Base-by-base conservation (phyloP, 2,797 vertebrate species). In the Streptopelia turtur region DNA sequence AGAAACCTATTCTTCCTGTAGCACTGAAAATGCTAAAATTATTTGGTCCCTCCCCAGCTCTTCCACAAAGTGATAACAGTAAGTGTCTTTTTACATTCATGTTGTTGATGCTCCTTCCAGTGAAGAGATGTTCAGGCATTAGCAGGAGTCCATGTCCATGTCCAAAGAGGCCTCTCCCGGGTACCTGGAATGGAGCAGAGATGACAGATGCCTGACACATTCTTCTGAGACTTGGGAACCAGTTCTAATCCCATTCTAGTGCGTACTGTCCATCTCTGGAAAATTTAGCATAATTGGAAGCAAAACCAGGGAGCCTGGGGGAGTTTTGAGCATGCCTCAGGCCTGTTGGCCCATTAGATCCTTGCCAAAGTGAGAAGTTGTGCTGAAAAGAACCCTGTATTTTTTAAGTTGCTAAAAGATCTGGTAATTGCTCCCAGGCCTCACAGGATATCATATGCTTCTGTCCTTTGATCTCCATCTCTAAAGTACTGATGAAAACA, bases 1-100 rank as follows among this genome's bases (percentile, higher is more conserved):
- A 90, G 71, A 94, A 91, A 60, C 1, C 0, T 12, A 25, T 52
- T 83, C 28, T 83, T 92, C 56, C 49, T 71, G 83, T 74, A 93
- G 90, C 65, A 69, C 10, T 55, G 63, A 74, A 90, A 87, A 89
- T 33, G 41, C 31, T 75, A 74, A 66, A 71, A 83, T 71, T 31
- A 39, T 59, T 61, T 14, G 30, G 52, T 33, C 10, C 12, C 5
- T 84, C 20, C 28, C 31, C 50, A 56, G 1, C 25, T 3, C 16
- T 79, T 92, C 41, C 2, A 5, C 47, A 52, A 78, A 83, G 30
- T 21, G 20, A 31, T 56, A 64, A 37, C 23, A 68, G n/a, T 22
- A 6, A 10, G 16, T 1, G 1, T 8, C 17, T 52, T 30, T 37
- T 64, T 68, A 50, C 0, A 5, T 33, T 71, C 60, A 27, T 43